phyloP scores from a whole-genome alignment of 1,140 invertebrate genomes.

The Drosophila suzukii region DNA sequence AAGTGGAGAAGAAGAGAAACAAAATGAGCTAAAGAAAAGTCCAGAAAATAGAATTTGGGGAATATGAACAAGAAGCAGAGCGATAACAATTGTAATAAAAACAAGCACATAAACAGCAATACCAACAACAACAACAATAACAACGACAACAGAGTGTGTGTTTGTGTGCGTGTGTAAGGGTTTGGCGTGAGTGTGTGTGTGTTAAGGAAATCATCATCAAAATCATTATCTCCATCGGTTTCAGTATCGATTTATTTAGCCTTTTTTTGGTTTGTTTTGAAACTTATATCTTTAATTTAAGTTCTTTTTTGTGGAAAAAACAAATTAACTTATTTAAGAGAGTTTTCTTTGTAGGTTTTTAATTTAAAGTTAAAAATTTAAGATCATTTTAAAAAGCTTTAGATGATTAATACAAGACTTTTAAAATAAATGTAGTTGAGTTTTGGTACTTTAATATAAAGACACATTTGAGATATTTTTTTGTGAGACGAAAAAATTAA shows the following conservation, averaged over 20 bases:
- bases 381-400: too few relatives aligned
- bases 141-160: not conserved
- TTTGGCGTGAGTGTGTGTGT: conserved; percentile 4
- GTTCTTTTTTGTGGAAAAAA: not conserved
- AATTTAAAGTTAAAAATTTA: too few relatives aligned
- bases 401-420: too few relatives aligned
- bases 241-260: conserved; percentile 12
- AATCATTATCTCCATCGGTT: conserved; percentile 13
- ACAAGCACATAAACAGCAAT: conserved; percentile 34
- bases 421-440: too few relatives aligned
- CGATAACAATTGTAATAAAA: conserved; percentile 50
- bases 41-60: conserved; percentile 22
- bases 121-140: conserved; percentile 9
- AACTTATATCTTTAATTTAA: too few relatives aligned
- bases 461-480: too few relatives aligned
- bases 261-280: not conserved
- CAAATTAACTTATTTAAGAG: too few relatives aligned
- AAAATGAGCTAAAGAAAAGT: conserved; percentile 21
- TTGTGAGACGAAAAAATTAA: too few relatives aligned
- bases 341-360: too few relatives aligned
- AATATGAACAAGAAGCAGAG: conserved; percentile 23
- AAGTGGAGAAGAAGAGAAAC: not conserved
- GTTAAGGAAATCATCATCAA: conserved; percentile 7
- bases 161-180: not conserved
- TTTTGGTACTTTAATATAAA: too few relatives aligned